A percentile compares a stretch with the other conserved stretches of the same genome.
Evolutionary conservation across 2,113 vertebrate genomes (phyloP).

Genomic region (Periophthalmodon schlosseri): DNA sequence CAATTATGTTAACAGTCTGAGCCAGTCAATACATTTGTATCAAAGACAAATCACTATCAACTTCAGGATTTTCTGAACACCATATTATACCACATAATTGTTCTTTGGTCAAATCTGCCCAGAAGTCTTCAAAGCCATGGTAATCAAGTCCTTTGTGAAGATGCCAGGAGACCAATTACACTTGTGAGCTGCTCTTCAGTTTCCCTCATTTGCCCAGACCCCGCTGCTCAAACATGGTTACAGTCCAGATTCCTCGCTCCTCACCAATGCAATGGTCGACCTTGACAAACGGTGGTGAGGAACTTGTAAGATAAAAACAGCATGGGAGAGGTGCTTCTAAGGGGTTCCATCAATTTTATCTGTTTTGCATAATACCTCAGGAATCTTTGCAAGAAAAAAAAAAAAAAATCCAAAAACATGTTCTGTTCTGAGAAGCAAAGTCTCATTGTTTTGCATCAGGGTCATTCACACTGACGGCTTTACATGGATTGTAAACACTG

Average conservation of each 20-base stretch:
- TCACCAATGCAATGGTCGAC: conserved; percentile 59
- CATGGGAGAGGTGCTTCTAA: conserved; percentile 26
- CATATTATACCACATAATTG: conserved; percentile 72
- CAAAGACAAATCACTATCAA: conserved; percentile 17
- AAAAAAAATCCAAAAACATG: too few relatives aligned
- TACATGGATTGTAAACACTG: too few relatives aligned
- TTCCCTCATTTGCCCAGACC: conserved; percentile 59
- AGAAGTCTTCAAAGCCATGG: conserved; percentile 77
- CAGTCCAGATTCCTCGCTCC: conserved; percentile 45
- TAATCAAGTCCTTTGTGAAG: conserved; percentile 69
- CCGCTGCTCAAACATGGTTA: conserved; percentile 64
- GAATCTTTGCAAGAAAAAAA: too few relatives aligned
- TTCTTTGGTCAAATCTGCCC: conserved; percentile 70
- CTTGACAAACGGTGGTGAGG: conserved; percentile 59
- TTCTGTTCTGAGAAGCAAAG: too few relatives aligned
- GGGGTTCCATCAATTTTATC: conserved; percentile 21
- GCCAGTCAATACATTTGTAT: too few relatives aligned
- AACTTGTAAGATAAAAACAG: conserved; percentile 44
- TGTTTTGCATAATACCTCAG: too few relatives aligned
- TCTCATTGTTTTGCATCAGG: too few relatives aligned
- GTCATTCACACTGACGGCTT: too few relatives aligned
- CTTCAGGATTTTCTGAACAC: conserved; percentile 48
- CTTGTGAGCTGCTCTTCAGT: conserved; percentile 67
- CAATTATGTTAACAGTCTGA: too few relatives aligned
- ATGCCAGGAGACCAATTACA: conserved; percentile 79